These are phyloP conservation scores for Drosophila borborema DNA, from an alignment of 2,888 invertebrate species.

Conservation along the genomic window DNA sequence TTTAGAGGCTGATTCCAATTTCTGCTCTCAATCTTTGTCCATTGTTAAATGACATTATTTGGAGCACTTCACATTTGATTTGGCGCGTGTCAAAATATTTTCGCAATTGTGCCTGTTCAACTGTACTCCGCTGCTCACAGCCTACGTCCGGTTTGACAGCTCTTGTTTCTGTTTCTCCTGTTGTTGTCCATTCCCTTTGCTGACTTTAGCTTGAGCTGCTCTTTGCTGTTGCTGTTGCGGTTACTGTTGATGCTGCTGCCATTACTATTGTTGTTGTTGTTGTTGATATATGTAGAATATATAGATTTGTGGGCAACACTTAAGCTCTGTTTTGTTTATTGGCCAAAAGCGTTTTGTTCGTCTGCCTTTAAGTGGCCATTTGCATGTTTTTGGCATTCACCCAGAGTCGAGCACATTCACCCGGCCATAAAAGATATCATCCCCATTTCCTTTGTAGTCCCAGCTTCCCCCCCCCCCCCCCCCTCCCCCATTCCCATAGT, in stretches of 20 bases:
- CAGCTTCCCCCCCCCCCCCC: not conserved
- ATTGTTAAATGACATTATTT: slow-evolving; percentile 75
- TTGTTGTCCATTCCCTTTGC: not conserved
- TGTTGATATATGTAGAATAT: not conserved
- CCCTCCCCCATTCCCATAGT: not conserved
- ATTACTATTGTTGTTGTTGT: not conserved
- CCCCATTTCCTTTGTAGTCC: not conserved
- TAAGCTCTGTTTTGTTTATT: slow-evolving; percentile 68
- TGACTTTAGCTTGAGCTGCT: not conserved
- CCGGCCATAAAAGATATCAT: slow-evolving; percentile 5
- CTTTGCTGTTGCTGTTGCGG: slow-evolving; percentile 3
- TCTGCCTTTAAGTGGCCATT: slow-evolving; percentile 66
- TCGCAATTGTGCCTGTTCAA: slow-evolving; percentile 39
- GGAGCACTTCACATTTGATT: slow-evolving; percentile 65
- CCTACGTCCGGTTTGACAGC: slow-evolving; percentile 1
- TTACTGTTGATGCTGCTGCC: not conserved
- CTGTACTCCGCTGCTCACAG: slow-evolving; percentile 19
- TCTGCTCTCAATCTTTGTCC: slow-evolving; percentile 43
- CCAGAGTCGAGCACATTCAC: slow-evolving; percentile 21
- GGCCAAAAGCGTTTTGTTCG: slow-evolving; percentile 60
- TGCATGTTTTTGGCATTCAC: slow-evolving; percentile 67
- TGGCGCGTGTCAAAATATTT: slow-evolving; percentile 68
- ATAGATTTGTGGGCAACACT: slow-evolving; percentile 34
- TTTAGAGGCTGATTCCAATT: slow-evolving; percentile 31
- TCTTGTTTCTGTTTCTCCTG: not conserved